Conservation (phyloP, 2,797 vertebrate genomes). For the Vultur gryphus region DNA sequence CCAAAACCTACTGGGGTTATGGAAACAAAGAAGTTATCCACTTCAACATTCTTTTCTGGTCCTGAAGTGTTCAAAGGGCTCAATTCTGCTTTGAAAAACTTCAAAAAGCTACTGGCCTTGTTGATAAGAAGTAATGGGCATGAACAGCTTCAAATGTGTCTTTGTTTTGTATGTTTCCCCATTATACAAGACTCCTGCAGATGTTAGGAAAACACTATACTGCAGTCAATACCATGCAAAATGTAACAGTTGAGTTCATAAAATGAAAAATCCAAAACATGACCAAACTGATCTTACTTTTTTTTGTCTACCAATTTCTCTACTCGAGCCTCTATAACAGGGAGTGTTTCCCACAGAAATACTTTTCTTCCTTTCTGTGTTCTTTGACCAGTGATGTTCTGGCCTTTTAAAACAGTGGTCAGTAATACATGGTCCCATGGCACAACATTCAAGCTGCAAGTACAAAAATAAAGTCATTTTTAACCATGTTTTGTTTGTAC, state of each 20-base stretch:
- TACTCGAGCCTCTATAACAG: constrained; percentile 72
- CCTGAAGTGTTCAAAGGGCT: background rate
- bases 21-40: background rate
- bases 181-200: background rate
- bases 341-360: constrained; percentile 61
- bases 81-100: background rate
- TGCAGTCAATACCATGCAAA: background rate
- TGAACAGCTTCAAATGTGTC: background rate
- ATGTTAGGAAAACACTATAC: background rate
- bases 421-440: constrained; percentile 77
- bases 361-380: constrained; percentile 74
- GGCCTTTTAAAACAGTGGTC: constrained; percentile 77
- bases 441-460: constrained; percentile 72
- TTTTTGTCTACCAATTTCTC: constrained; percentile 64
- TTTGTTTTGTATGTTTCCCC: background rate
- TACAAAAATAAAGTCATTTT: background rate
- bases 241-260: fast-evolving
- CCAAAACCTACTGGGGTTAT: background rate
- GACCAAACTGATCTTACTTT: background rate
- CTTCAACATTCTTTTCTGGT: background rate
- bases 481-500: fast-evolving
- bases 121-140: background rate
- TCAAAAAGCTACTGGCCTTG: background rate
- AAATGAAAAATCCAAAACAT: background rate
- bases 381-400: constrained; percentile 75